Evolutionary conservation across 2,113 vertebrate species (phyloP).

Genomic region (Notechis scutatus): DNA sequence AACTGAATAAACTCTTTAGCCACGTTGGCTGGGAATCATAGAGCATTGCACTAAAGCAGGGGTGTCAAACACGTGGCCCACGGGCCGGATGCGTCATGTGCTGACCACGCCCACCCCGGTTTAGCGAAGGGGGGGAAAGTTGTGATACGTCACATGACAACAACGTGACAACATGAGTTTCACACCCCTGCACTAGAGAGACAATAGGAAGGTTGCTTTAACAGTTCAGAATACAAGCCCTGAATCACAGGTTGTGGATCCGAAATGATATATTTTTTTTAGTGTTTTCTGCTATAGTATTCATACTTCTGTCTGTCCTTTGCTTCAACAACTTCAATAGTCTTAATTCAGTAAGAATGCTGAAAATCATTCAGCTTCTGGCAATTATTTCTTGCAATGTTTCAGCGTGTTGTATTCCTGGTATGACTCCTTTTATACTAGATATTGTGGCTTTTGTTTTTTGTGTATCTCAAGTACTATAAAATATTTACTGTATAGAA

Average conservation of each 20-base stretch:
- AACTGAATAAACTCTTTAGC: neutral
- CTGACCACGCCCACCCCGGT: too few relatives aligned
- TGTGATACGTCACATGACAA: too few relatives aligned
- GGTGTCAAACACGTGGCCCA: too few relatives aligned
- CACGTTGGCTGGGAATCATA: neutral
- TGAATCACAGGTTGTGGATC: neutral
- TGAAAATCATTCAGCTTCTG: neutral
- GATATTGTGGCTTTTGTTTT: neutral
- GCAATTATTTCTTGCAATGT: neutral
- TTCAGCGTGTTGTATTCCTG: neutral
- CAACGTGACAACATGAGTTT: too few relatives aligned
- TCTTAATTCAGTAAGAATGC: neutral
- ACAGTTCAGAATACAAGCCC: neutral
- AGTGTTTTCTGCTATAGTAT: neutral
- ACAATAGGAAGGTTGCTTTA: neutral
- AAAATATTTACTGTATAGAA: neutral
- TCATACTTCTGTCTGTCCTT: neutral
- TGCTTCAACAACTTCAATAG: neutral
- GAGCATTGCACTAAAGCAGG: neutral
- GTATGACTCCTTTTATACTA: neutral
- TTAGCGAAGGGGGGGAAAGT: too few relatives aligned
- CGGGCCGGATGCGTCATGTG: too few relatives aligned
- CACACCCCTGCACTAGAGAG: neutral
- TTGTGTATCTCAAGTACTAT: neutral
- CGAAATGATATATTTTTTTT: neutral